Conservation (phyloP, 2,113 vertebrate genomes). For the Actenoides lindsayi region DNA sequence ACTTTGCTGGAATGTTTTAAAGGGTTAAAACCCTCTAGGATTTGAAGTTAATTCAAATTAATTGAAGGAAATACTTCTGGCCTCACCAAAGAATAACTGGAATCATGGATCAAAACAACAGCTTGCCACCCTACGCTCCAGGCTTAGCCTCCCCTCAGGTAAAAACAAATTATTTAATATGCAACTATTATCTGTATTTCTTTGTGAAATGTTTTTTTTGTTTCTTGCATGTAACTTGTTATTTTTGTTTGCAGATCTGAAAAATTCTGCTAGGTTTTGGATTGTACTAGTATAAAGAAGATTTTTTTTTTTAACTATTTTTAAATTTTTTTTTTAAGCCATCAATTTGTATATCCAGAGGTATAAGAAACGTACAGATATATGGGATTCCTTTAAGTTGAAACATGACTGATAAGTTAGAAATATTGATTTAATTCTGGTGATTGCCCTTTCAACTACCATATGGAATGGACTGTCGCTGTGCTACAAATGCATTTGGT, state of each 20-base stretch:
- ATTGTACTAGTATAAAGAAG: background rate
- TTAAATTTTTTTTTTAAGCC: background rate
- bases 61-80: background rate
- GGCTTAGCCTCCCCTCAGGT: slow-evolving; percentile 96
- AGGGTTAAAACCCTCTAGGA: background rate
- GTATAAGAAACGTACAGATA: background rate
- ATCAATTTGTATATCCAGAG: background rate
- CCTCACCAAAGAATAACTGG: slow-evolving; percentile 41
- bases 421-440: background rate
- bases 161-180: background rate
- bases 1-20: slow-evolving; percentile 61
- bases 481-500: background rate
- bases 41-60: background rate
- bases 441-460: background rate
- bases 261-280: background rate
- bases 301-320: background rate
- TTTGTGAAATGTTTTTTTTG: background rate
- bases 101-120: slow-evolving; percentile 97
- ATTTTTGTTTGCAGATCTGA: background rate
- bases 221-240: background rate
- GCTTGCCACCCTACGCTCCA: slow-evolving; percentile 88
- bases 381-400: background rate
- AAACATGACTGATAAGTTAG: background rate
- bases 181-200: background rate
- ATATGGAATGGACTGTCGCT: background rate